Conservation (phyloP, 1,140 invertebrate genomes). For the Bombus consobrinus region DNA sequence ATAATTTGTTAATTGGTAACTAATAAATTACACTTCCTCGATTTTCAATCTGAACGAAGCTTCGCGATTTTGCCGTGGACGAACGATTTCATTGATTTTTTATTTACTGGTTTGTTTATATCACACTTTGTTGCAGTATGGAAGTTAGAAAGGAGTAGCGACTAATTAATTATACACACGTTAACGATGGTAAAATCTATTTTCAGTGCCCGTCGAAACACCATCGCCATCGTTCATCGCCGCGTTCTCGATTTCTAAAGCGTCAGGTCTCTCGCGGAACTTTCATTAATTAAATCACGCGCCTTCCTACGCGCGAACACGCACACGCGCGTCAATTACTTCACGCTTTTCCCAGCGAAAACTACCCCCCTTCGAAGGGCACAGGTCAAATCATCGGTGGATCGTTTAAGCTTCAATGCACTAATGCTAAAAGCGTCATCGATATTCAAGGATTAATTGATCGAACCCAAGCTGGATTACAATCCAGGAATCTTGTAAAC, state of each 20-base stretch:
- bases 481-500: background rate
- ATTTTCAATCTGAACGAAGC: no score
- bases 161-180: background rate
- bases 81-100: no score
- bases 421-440: background rate
- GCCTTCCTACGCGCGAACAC: background rate
- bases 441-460: conserved; percentile 16
- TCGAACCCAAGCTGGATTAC: background rate
- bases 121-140: no score
- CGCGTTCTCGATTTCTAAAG: background rate
- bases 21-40: no score
- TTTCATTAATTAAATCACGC: conserved; percentile 34
- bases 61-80: no score
- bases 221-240: background rate
- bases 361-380: background rate
- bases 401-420: background rate
- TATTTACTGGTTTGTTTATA: no score
- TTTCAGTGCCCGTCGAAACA: background rate
- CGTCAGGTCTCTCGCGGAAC: background rate
- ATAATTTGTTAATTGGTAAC: no score
- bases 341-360: background rate
- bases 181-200: background rate
- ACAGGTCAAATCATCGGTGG: conserved; percentile 6
- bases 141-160: no score
- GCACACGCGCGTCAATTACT: conserved; percentile 12